Base-by-base conservation (phyloP, 2,888 invertebrate genomes). In the Sphaeridia pumilis region DNA sequence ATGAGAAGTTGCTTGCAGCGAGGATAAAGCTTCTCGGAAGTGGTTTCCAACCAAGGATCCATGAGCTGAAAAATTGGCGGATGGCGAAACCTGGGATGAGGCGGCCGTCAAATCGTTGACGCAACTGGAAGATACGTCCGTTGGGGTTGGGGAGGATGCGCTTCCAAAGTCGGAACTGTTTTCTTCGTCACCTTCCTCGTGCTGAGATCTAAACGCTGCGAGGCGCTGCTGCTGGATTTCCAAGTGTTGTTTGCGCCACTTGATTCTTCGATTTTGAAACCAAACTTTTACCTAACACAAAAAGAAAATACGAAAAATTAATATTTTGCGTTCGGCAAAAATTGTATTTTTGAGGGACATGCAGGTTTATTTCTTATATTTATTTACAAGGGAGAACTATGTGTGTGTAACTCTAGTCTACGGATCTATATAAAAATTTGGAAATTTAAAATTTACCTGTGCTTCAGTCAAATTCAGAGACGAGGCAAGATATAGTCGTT, bases 181-280 rank as follows among this genome's bases (percentile, higher is more conserved):
- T 42, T 54, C 60, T 12, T 59, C 61, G 21, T 58, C 56, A 28
- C 59, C 58, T 14, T 58, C 60, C 24, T 63, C 61, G 44, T 63
- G 60, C 31, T 67, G 73, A 60, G 75, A 74, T 63, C 76, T 75
- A 54, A 76, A 67, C n/a, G 74, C 75, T 78, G 75, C 87, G 54
- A 90, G 74, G 22, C 87, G 76, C 67, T 88, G 88, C 69, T 90
- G 89, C 35, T 92, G 90, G 66, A 90, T 79, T 69, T 93, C 93
- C 65, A 92, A 74, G 66, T 92, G 90, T 67, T 92, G 88, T 68
- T 95, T 95, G 46, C 94, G 77, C 93, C 93, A 94, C 74, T 90
- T 90, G 64, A 95, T 95, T 36, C 94, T 78, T 3, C 92, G 76
- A 69, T 92, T 92, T 72, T 92, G 92, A 71, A 88, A 88, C 87